Evolutionary conservation across 2,797 vertebrate species (phyloP).

Genomic region (Notoglanidium macrostoma): DNA sequence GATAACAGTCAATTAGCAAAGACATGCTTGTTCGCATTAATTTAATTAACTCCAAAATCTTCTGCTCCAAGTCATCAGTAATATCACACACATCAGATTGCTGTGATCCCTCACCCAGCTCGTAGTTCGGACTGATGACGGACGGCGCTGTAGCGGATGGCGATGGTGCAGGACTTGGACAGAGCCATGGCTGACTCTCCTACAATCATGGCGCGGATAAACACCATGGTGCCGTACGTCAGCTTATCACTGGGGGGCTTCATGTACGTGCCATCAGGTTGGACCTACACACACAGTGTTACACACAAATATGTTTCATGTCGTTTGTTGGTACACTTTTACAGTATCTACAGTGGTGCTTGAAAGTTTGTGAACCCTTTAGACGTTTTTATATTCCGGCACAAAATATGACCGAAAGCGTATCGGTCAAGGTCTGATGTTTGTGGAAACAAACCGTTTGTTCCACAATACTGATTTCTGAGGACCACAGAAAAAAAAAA

Average conservation of each 20-base stretch:
- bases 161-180: conserved; percentile 88
- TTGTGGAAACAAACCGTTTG: too few relatives aligned
- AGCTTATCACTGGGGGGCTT: conserved; percentile 92
- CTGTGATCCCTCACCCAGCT: conserved; percentile 74
- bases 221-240: conserved; percentile 98
- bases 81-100: too few relatives aligned
- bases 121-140: conserved; percentile 94
- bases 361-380: too few relatives aligned
- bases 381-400: too few relatives aligned
- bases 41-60: background rate
- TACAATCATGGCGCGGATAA: conserved; percentile 91
- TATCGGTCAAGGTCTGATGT: too few relatives aligned
- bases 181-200: conserved; percentile 79
- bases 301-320: background rate
- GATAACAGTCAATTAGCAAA: background rate
- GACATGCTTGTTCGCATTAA: background rate
- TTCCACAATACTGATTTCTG: too few relatives aligned
- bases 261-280: conserved; percentile 89
- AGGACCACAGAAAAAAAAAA: too few relatives aligned
- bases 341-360: too few relatives aligned
- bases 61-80: background rate
- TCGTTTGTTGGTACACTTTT: too few relatives aligned
- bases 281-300: conserved; percentile 76
- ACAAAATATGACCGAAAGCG: background rate
- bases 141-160: conserved; percentile 92